These are phyloP conservation scores for Sebastes oblongus DNA, from an alignment of 2,797 vertebrate genomes.

Conservation along the genomic window DNA sequence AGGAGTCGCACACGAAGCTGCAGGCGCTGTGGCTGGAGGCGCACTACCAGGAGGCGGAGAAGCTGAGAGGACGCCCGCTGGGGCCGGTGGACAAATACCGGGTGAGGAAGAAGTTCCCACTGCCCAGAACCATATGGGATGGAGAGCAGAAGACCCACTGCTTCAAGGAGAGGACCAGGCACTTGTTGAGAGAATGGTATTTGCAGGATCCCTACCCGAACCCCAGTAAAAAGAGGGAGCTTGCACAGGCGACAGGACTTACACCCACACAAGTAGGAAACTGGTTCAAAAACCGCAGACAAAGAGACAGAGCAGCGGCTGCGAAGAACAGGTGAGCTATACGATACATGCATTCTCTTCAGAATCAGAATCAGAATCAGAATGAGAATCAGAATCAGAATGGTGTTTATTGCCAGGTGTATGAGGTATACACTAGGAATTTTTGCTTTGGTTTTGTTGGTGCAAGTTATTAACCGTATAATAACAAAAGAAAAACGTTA, in stretches of 20 bases:
- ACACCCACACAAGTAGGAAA: conserved; percentile 99
- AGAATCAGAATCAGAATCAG: too few species aligned
- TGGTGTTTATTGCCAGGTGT: too few species aligned
- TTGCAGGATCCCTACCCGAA: conserved; percentile 99
- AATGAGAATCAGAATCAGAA: too few species aligned
- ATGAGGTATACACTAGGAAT: too few species aligned
- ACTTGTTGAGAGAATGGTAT: conserved; percentile 98
- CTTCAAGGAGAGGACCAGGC: conserved; percentile 98
- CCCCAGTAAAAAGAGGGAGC: conserved; percentile 98
- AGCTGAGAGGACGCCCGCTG: conserved; percentile 95
- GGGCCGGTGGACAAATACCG: conserved; percentile 99
- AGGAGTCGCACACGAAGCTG: conserved; percentile 97
- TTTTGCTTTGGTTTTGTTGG: too few species aligned
- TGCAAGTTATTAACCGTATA: too few species aligned
- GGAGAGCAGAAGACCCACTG: conserved; percentile 99
- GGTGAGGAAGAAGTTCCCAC: conserved; percentile 99
- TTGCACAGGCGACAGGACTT: conserved; percentile 98
- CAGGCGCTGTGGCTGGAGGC: conserved; percentile 99
- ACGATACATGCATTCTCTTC: too few species aligned
- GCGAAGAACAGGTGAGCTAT: conserved; percentile 95
- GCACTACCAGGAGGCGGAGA: conserved; percentile 98
- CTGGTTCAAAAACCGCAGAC: conserved; percentile 99
- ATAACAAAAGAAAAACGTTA: too few species aligned
- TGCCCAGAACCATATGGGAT: conserved; percentile 99
- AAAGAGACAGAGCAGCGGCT: conserved; percentile 97